Evolutionary conservation across 2,797 vertebrate species (phyloP), one percentile per base, ranked within the genome.

Genomic region (Phataginus tetradactyla): DNA sequence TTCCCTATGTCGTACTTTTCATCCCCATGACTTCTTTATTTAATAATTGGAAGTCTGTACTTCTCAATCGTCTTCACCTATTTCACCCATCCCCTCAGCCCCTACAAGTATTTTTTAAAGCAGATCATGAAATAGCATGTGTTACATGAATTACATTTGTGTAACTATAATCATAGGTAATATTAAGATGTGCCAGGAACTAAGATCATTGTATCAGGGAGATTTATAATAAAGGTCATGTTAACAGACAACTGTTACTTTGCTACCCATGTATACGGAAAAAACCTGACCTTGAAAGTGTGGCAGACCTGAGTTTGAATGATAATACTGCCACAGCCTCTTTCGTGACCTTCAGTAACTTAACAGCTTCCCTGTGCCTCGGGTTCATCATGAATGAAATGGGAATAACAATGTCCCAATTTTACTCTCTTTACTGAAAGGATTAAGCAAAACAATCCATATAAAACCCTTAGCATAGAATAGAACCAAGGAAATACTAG

Each of bases 381-480:
- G 66, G 69, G 45, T 72, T 94, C 37, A 59, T 92, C 63, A 9
- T 91, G 34, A 88, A 13, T 68, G n/a, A 55, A 74, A 83, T 66
- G 12, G 32, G 20, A 78, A 91, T 74, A 75, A 84, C 53, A 45
- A 39, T 32, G 17, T 57, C 17, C 25, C 42, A 25, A 29, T 91
- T 95, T 87, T 71, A 77, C 25, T 57, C 27, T 84, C 53, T 71
- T 91, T 39, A 61, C 85, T 75, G 94, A 84, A 91, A 88, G 42
- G 51, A 80, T 95, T 92, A 88, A 93, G 20, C 45, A 51, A 93
- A 7, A 90, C 53, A 84, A 61, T 72, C 64, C 74, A 37, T 11
- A 14, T 91, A 87, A 96, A 96, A 37, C 83, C 42, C 17, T 94
- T 81, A 20, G 23, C 42, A 64, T 18, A 91, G 66, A 96, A 80